These are phyloP conservation scores for Calcarius ornatus DNA, from an alignment of 2,113 vertebrate species.

Conservation along the genomic window DNA sequence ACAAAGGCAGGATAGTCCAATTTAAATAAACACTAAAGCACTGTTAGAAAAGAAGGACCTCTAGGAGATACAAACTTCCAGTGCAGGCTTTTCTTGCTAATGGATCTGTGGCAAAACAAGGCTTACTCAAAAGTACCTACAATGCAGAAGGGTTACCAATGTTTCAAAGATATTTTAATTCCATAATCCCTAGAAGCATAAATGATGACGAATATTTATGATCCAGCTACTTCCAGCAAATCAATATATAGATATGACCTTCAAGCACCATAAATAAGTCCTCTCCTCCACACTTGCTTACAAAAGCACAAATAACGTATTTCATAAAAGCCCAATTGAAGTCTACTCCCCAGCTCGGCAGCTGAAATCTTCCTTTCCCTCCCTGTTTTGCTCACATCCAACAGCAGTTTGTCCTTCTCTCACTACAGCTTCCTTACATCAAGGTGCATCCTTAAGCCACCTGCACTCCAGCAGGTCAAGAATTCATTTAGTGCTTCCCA, in stretches of 20 bases:
- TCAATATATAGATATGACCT: background rate
- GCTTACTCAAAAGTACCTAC: background rate
- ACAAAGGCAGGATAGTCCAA: background rate
- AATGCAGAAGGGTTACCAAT: background rate
- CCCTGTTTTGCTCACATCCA: background rate
- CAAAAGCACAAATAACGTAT: background rate
- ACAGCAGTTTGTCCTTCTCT: background rate
- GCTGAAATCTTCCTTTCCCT: background rate
- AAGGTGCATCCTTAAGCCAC: background rate
- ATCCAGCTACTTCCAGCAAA: background rate
- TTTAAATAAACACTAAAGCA: background rate
- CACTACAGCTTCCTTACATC: background rate
- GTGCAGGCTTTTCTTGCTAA: background rate
- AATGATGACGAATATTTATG: background rate
- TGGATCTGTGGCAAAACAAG: background rate
- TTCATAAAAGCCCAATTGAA: background rate
- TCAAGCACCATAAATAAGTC: background rate
- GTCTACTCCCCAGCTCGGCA: background rate
- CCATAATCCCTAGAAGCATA: background rate
- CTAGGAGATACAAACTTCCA: background rate
- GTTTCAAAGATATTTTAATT: background rate
- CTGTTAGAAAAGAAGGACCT: background rate
- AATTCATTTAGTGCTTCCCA: background rate
- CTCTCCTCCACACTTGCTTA: background rate
- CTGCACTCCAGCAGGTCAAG: fast-evolving